Evolutionary conservation across 2,797 vertebrate species (phyloP).

Genomic region (Gila robusta): DNA sequence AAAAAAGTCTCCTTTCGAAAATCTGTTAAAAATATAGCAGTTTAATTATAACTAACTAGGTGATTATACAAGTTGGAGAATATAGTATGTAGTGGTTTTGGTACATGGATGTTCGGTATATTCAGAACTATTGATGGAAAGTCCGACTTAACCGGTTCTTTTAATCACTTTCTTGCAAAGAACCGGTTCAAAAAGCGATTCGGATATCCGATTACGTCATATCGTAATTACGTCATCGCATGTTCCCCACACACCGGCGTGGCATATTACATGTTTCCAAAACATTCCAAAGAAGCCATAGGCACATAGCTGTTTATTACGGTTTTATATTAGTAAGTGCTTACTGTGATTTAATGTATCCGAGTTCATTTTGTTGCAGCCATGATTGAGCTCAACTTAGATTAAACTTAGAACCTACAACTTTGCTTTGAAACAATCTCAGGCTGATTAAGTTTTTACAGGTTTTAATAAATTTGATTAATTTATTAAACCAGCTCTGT

Average conservation of each 20-base stretch:
- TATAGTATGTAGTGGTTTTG: background rate
- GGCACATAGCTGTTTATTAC: no score
- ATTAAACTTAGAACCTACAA: background rate
- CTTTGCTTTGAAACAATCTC: background rate
- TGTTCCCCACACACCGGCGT: conserved; percentile 4
- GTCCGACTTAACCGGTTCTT: background rate
- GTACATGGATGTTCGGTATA: background rate
- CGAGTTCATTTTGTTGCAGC: background rate
- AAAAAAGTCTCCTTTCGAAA: background rate
- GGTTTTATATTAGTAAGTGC: no score
- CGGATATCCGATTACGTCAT: background rate
- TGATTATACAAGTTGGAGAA: background rate
- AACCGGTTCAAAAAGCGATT: background rate
- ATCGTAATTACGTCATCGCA: background rate
- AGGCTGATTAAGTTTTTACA: background rate
- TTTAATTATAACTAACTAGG: background rate
- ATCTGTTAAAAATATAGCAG: background rate
- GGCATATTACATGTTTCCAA: background rate
- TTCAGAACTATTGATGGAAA: background rate
- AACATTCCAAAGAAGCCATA: no score
- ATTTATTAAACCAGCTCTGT: background rate
- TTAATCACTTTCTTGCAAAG: background rate
- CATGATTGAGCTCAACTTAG: background rate
- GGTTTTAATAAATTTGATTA: background rate
- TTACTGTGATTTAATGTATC: background rate